Evolutionary conservation across 1,140 invertebrate species (phyloP).

Genomic region (Oedothorax gibbosus): DNA sequence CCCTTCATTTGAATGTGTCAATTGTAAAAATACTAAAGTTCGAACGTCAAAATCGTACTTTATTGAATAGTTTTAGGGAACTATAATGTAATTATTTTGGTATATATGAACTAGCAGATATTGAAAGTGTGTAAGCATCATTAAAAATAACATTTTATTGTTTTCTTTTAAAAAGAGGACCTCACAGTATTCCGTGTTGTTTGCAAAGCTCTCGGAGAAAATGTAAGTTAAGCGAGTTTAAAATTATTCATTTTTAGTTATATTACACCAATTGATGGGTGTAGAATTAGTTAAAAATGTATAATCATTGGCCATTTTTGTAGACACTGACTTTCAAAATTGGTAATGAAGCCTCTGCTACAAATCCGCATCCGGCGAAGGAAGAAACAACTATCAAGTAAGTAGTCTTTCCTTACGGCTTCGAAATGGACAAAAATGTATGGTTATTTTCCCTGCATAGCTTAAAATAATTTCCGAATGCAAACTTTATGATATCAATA

Average conservation of each 20-base stretch:
- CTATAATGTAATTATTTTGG: too few relatives aligned
- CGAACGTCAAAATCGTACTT: too few relatives aligned
- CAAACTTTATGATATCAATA: not conserved
- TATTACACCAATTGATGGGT: too few relatives aligned
- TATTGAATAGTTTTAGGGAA: too few relatives aligned
- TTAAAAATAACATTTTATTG: not conserved
- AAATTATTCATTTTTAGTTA: too few relatives aligned
- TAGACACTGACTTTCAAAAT: constrained; percentile 67
- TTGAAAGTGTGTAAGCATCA: too few relatives aligned
- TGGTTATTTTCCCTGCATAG: not conserved
- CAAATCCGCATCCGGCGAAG: constrained; percentile 67
- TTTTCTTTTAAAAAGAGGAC: constrained; percentile 64
- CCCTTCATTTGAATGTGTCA: too few relatives aligned
- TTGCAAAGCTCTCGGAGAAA: constrained; percentile 70
- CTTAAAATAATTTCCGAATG: too few relatives aligned
- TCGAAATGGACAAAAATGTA: not conserved
- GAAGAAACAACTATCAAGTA: constrained; percentile 66
- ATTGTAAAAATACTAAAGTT: too few relatives aligned
- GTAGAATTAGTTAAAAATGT: too few relatives aligned
- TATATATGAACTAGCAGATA: too few relatives aligned
- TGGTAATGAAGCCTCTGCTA: constrained; percentile 68
- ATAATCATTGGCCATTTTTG: constrained; percentile 17
- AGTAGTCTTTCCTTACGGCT: constrained; percentile 17
- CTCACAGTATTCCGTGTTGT: constrained; percentile 71
- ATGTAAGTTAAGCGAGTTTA: constrained; percentile 62